phyloP scores from a whole-genome alignment of 2,888 invertebrate genomes.

The Mimumesa dahlbomi region DNA sequence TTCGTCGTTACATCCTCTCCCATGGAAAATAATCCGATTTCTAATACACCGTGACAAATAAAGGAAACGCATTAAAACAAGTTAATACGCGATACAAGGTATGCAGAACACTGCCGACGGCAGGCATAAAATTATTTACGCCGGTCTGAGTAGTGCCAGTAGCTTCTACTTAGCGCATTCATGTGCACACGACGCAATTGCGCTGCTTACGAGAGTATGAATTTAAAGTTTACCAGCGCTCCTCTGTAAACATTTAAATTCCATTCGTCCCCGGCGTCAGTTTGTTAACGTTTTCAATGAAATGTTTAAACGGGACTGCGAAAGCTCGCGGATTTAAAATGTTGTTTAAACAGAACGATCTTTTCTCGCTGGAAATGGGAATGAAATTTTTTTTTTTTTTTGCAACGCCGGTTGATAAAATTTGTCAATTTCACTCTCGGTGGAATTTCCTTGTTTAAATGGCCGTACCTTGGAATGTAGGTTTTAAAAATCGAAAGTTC shows the following conservation, averaged over 20 bases:
- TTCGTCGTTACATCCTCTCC: conserved; percentile 26
- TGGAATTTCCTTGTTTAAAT: too few species aligned
- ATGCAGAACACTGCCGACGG: conserved; percentile 18
- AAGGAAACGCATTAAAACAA: conserved; percentile 18
- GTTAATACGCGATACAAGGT: conserved; percentile 23
- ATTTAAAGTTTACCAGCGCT: conserved; percentile 34
- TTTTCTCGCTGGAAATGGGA: too few species aligned
- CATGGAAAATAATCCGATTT: conserved; percentile 24
- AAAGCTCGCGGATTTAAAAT: background rate
- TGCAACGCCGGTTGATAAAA: too few species aligned
- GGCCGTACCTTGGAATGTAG: too few species aligned
- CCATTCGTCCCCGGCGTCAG: conserved; percentile 5
- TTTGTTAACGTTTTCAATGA: too few species aligned
- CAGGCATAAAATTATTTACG: conserved; percentile 44
- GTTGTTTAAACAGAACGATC: too few species aligned
- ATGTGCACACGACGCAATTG: conserved; percentile 17
- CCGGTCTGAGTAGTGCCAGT: conserved; percentile 24
- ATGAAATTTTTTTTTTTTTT: too few species aligned
- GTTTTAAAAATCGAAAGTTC: too few species aligned
- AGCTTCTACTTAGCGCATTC: conserved; percentile 43
- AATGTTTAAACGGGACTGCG: too few species aligned
- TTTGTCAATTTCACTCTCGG: too few species aligned
- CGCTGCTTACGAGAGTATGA: conserved; percentile 29
- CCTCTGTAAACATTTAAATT: conserved; percentile 39
- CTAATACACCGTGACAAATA: conserved; percentile 20